phyloP scores from a whole-genome alignment of 2,797 vertebrate genomes.

The Cirrhinus molitorella region DNA sequence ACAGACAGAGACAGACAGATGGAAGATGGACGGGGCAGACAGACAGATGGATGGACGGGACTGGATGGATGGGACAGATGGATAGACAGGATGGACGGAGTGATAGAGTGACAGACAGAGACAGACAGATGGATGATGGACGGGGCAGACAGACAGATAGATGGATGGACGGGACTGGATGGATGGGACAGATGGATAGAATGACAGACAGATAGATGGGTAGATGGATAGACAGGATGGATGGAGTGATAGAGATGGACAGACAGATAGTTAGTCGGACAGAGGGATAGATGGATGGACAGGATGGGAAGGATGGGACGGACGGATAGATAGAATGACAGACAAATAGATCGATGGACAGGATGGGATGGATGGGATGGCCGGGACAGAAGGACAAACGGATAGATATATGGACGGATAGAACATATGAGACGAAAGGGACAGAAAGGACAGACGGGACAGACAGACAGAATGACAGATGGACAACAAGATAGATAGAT shows the following conservation, averaged over 20 bases:
- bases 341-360: rapidly evolving
- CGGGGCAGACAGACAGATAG: rapidly evolving
- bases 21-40: too few relatives aligned
- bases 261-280: rapidly evolving
- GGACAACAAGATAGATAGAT: rapidly evolving
- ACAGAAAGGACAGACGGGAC: not conserved
- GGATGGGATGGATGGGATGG: rapidly evolving
- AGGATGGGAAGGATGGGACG: not conserved
- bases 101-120: rapidly evolving
- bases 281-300: rapidly evolving
- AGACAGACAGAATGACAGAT: rapidly evolving
- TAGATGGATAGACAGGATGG: rapidly evolving
- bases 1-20: not conserved
- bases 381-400: rapidly evolving
- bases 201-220: not conserved
- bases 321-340: rapidly evolving
- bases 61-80: rapidly evolving
- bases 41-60: rapidly evolving
- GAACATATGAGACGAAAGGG: too few relatives aligned
- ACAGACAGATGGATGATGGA: not conserved
- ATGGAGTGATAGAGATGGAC: rapidly evolving
- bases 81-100: not conserved
- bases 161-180: not conserved
- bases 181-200: not conserved
- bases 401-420: rapidly evolving